Base-by-base conservation (phyloP, 2,797 vertebrate genomes). In the Tenualosa thibaudeaui region DNA sequence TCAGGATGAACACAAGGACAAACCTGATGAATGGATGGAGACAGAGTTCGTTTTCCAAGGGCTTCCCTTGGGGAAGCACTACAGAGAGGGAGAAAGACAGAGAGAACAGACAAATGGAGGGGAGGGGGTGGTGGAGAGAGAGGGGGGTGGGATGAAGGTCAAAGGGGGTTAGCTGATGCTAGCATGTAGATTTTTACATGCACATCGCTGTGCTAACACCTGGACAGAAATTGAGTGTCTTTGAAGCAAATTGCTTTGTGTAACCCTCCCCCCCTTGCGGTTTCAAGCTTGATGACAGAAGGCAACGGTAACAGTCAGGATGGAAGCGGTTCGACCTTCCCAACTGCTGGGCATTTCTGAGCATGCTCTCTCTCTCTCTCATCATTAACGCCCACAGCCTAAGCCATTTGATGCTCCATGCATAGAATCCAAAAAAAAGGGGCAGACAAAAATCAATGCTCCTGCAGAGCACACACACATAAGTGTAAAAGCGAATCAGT, bases 221-320 rank as follows among this genome's bases (percentile, higher is more conserved):
- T 78, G 71, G 71, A 78, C 40, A 19, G 71, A 40, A 78, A 78
- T 78, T 5, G 40, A 78, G 71, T 78, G 71, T 46, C 71, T 78
- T 78, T 78, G 71, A 78, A 19, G 71, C 71, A 46, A 78, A 78
- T 78, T 78, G n/a, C n/a, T n/a, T n/a, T n/a, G n/a, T n/a, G n/a
- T n/a, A n/a, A n/a, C n/a, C n/a, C n/a, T n/a, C n/a, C n/a, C n/a
- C 31, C 15, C 15, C 43, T 46, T 40, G 46, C 71, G 2, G 62
- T 71, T 46, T 12, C 15, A 78, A n/a, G 17, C 71, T 40, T 40
- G 19, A 8, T 10, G 71, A 78, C 71, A 78, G 54, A 78, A 78
- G 71, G 37, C 1, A n/a, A 9, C 15, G 6, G 37, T 40, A 78
- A 78, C 71, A 46, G 71, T 43, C 1, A 40, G 37, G 5, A 15